phyloP scores from a whole-genome alignment of 2,888 invertebrate species.

The Heteromurus nitidus region DNA sequence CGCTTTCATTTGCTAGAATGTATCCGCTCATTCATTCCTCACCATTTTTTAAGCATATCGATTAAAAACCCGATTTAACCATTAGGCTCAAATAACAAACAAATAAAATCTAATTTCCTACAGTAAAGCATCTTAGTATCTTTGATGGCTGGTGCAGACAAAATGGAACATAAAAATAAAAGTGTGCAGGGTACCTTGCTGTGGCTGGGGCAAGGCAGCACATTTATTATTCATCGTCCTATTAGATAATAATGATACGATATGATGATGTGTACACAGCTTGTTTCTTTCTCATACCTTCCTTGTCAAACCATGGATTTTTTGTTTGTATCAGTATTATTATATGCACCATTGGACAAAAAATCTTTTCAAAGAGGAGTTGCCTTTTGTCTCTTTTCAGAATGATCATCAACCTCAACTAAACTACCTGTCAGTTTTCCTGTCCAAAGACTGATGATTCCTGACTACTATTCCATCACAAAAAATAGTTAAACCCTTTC shows the following conservation, averaged over 20 bases:
- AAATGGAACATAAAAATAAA: neutral
- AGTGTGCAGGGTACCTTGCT: neutral
- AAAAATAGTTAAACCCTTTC: constrained; percentile 1
- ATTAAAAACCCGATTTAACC: neutral
- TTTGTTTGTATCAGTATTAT: too few species aligned
- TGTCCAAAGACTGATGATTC: constrained; percentile 57
- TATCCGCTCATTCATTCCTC: neutral
- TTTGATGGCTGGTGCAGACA: neutral
- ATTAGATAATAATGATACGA: constrained; percentile 40
- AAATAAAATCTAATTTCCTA: too few species aligned
- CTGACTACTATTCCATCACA: constrained; percentile 51
- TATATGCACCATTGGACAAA: neutral
- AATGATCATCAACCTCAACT: constrained; percentile 55
- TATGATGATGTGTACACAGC: constrained; percentile 50
- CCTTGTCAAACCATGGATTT: constrained; percentile 17
- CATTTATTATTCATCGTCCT: neutral
- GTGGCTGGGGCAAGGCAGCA: neutral
- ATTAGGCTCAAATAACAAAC: constrained; percentile 5
- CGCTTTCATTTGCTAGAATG: neutral
- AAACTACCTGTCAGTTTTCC: constrained; percentile 60
- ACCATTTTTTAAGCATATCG: neutral
- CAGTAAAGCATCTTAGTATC: neutral
- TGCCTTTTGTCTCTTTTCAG: constrained; percentile 34
- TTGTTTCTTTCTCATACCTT: constrained; percentile 34
- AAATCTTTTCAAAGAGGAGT: constrained; percentile 34